Evolutionary conservation across 2,888 invertebrate species (phyloP).

Genomic region (Stenotaenia linearis): DNA sequence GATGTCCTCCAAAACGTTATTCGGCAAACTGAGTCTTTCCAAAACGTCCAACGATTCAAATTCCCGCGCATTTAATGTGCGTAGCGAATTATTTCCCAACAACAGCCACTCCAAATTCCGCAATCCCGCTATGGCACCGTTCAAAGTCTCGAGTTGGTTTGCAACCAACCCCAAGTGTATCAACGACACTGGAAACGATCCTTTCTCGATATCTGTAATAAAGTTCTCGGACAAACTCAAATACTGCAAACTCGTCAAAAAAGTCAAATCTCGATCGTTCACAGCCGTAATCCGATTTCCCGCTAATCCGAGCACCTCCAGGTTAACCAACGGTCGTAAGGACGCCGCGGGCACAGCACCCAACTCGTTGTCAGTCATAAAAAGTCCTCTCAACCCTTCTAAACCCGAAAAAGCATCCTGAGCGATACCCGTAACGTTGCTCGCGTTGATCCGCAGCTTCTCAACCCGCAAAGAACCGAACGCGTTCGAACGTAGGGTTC

Average conservation of each 20-base stretch:
- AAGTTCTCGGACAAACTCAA: slow-evolving; percentile 88
- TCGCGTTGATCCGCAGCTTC: slow-evolving; percentile 35
- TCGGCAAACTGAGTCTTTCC: background rate
- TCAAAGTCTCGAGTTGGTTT: slow-evolving; percentile 63
- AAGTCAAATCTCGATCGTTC: slow-evolving; percentile 64
- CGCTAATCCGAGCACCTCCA: slow-evolving; percentile 72
- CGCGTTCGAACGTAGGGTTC: background rate
- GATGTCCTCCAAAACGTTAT: slow-evolving; percentile 48
- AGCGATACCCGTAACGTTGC: slow-evolving; percentile 48
- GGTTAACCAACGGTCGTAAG: slow-evolving; percentile 38
- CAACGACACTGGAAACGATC: slow-evolving; percentile 70
- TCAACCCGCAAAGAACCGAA: slow-evolving; percentile 22
- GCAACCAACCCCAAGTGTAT: slow-evolving; percentile 82
- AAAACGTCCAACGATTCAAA: background rate
- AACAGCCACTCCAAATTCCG: slow-evolving; percentile 34
- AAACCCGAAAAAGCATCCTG: slow-evolving; percentile 69
- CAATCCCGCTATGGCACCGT: slow-evolving; percentile 47
- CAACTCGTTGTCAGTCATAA: slow-evolving; percentile 77
- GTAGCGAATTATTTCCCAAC: slow-evolving; percentile 27
- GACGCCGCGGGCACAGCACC: slow-evolving; percentile 52
- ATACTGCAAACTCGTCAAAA: slow-evolving; percentile 71
- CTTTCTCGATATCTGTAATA: slow-evolving; percentile 70
- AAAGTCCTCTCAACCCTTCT: slow-evolving; percentile 69
- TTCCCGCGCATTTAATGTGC: background rate
- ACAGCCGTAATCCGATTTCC: slow-evolving; percentile 73